phyloP scores from a whole-genome alignment of 2,113 vertebrate species.

The Spizaetus ornatus region DNA sequence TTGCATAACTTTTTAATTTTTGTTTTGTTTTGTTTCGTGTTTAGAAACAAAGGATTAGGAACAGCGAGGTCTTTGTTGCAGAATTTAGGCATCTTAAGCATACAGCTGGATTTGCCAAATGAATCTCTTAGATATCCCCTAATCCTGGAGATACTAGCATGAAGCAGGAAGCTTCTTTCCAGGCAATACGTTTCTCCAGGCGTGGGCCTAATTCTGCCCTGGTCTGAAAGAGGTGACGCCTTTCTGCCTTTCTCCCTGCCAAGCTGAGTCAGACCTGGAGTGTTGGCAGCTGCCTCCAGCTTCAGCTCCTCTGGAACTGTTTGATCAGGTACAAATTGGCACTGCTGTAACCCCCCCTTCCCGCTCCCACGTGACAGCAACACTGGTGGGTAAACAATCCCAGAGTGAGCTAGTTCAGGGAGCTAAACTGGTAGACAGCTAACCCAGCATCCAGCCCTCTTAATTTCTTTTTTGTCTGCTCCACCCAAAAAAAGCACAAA shows the following conservation, averaged over 20 bases:
- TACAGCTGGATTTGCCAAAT: neutral
- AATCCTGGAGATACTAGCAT: neutral
- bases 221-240: neutral
- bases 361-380: fast-evolving
- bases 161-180: neutral
- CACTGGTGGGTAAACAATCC: neutral
- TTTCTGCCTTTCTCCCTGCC: neutral
- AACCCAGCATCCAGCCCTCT: neutral
- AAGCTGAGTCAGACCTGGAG: neutral
- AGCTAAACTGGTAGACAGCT: neutral
- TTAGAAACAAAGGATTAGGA: neutral
- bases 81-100: neutral
- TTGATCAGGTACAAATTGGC: neutral
- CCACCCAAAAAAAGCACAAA: neutral
- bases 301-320: neutral
- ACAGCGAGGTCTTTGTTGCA: neutral
- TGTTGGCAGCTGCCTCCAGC: neutral
- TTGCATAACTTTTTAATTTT: neutral
- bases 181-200: neutral
- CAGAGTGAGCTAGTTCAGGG: neutral
- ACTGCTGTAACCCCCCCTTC: neutral
- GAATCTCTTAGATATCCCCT: neutral
- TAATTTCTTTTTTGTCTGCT: neutral
- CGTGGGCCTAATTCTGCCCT: neutral
- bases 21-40: neutral